Base-by-base conservation (phyloP, 2,888 invertebrate genomes). In the Choristoneura rosaceana region DNA sequence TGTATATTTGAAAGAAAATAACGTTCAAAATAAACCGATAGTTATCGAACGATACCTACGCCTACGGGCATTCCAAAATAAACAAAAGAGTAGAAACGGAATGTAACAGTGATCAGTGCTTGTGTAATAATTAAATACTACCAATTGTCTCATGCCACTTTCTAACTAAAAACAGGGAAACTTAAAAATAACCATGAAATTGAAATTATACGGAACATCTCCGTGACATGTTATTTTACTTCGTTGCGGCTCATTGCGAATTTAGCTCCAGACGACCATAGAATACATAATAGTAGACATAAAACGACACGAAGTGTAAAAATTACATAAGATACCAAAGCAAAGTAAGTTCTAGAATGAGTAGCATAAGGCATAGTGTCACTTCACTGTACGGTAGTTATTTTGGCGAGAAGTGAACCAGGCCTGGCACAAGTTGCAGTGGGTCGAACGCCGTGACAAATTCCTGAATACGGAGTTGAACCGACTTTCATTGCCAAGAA, bases 111-210 rank as follows among this genome's bases (percentile, higher is more conserved):
- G 85, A 88, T 87, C 83, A 84, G 86, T 85, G 82, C 82, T 89
- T 85, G 82, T 84, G 85, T 86, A 88, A 89, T 84, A 86, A 87
- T 88, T 85, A 84, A 82, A 80, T 83, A 82, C 80, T 75, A 78
- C 79, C 80, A 79, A 88, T 90, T 90, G 89, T 90, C 77, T 85
- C 77, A 73, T 65, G 77, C 75, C 77, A 87, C 91, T 92, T 92
- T 92, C 91, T 88, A 90, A 89, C 84, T 85, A 85, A 84, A 87
- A 87, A 83, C 84, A 81, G 75, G 74, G 68, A 69, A 76, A 76
- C 75, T 80, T 81, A 76, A 79, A 52, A 77, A 86, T 86, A 83
- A 80, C 82, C 87, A 84, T 84, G 85, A 89, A 91, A 90, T 90
- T 80, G 79, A 76, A 84, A 89, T 90, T 88, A 84, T 81, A 83